These are phyloP conservation scores for Chrysolina americana DNA, from an alignment of 2,888 invertebrate species.

Conservation along the genomic window DNA sequence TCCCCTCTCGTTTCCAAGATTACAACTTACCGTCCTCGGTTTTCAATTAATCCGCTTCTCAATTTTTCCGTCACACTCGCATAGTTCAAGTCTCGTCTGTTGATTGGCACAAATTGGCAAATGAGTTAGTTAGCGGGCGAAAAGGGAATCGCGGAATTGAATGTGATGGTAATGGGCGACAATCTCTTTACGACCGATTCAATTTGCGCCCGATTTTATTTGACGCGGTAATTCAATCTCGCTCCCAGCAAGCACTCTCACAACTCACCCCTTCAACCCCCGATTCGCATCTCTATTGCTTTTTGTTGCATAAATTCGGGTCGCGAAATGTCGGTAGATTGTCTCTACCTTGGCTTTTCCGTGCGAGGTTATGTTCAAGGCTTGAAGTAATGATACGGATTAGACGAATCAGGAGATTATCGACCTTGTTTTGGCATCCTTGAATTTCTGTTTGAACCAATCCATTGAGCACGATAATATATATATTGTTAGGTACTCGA, in stretches of 20 bases:
- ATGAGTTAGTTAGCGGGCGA: constrained; percentile 46
- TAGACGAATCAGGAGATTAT: too few species aligned
- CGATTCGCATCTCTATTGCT: constrained; percentile 25
- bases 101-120: constrained; percentile 43
- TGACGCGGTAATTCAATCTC: constrained; percentile 68
- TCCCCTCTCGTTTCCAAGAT: too few species aligned
- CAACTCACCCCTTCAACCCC: constrained; percentile 27
- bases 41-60: too few species aligned
- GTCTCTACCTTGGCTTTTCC: too few species aligned
- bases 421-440: too few species aligned
- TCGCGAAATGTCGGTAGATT: too few species aligned
- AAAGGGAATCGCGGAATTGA: constrained; percentile 60
- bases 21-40: too few species aligned
- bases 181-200: constrained; percentile 68
- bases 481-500: too few species aligned
- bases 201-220: constrained; percentile 68
- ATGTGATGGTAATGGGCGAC: constrained; percentile 69
- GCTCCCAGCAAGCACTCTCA: constrained; percentile 60
- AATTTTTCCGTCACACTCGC: constrained; percentile 2
- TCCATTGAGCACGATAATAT: too few species aligned
- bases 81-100: constrained; percentile 3
- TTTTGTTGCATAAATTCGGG: not conserved
- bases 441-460: too few species aligned
- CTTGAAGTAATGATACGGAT: too few species aligned
- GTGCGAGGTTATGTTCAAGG: too few species aligned